A percentile compares a stretch with the other conserved stretches of the same genome.
Evolutionary conservation across 2,888 invertebrate genomes (phyloP).

Genomic region (Lamellibrachia columna): DNA sequence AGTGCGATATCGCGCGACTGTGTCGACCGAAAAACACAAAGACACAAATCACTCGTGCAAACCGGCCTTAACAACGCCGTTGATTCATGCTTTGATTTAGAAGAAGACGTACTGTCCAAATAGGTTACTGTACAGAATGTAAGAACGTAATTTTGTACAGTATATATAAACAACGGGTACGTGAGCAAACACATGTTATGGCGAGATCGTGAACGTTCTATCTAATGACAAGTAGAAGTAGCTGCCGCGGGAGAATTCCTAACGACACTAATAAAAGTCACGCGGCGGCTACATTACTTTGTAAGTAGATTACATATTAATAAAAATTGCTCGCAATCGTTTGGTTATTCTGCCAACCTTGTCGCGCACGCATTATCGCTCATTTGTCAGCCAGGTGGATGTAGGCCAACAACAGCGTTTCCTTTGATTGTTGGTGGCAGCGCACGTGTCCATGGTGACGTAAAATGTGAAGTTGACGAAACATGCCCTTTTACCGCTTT

Average conservation of each 20-base stretch:
- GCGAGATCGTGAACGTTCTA: conserved; percentile 9
- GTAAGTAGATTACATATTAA: conserved; percentile 10
- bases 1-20: not conserved
- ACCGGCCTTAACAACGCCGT: not conserved
- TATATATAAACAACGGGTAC: not conserved
- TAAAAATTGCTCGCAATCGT: not conserved
- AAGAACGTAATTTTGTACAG: not conserved
- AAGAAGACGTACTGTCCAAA: not conserved
- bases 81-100: not conserved
- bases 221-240: not conserved
- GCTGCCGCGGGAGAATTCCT: not conserved
- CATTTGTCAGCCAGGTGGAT: not conserved
- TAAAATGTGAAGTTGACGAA: not conserved
- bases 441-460: not conserved
- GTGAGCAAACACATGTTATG: not conserved
- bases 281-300: not conserved
- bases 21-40: not conserved
- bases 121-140: not conserved
- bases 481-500: not conserved
- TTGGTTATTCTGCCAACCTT: not conserved
- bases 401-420: not conserved
- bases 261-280: not conserved
- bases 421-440: not conserved
- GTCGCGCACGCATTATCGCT: not conserved
- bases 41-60: not conserved